Percentiles rank a stretch among this genome's conserved stretches.
Evolutionary conservation across 2,888 invertebrate genomes (phyloP).

Genomic region (Listrodromus nycthemerus): DNA sequence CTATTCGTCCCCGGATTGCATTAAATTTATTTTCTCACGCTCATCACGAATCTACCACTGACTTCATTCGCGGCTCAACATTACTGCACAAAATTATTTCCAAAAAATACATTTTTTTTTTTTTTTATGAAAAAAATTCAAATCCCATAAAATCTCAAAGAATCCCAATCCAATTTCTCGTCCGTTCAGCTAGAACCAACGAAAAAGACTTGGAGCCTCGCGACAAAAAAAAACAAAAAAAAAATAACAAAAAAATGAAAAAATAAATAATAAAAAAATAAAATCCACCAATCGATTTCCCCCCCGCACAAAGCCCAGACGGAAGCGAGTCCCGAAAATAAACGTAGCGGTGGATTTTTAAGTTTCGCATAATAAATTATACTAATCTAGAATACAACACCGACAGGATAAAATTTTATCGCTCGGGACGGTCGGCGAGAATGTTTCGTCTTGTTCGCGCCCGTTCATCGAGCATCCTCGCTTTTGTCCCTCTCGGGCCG

Average conservation of each 20-base stretch:
- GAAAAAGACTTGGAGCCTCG: not conserved
- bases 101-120: too few relatives aligned
- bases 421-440: slow-evolving; percentile 6
- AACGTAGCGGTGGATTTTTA: slow-evolving; percentile 62
- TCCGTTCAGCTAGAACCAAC: not conserved
- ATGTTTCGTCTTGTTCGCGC: slow-evolving; percentile 20
- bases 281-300: not conserved
- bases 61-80: too few relatives aligned
- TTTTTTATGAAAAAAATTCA: not conserved
- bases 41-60: too few relatives aligned
- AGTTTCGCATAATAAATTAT: slow-evolving; percentile 33
- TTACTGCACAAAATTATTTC: too few relatives aligned
- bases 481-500: slow-evolving; percentile 30
- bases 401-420: slow-evolving; percentile 27
- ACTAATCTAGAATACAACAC: slow-evolving; percentile 9
- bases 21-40: too few relatives aligned
- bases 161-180: too few relatives aligned
- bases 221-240: not conserved
- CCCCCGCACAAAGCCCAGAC: not conserved
- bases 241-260: too few relatives aligned
- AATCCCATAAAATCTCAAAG: too few relatives aligned
- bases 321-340: slow-evolving; percentile 69
- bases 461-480: slow-evolving; percentile 44
- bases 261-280: slow-evolving; percentile 41
- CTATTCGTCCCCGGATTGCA: too few relatives aligned